Evolutionary conservation across 2,113 vertebrate genomes (phyloP).

Genomic region (Hippocampus zosterae): DNA sequence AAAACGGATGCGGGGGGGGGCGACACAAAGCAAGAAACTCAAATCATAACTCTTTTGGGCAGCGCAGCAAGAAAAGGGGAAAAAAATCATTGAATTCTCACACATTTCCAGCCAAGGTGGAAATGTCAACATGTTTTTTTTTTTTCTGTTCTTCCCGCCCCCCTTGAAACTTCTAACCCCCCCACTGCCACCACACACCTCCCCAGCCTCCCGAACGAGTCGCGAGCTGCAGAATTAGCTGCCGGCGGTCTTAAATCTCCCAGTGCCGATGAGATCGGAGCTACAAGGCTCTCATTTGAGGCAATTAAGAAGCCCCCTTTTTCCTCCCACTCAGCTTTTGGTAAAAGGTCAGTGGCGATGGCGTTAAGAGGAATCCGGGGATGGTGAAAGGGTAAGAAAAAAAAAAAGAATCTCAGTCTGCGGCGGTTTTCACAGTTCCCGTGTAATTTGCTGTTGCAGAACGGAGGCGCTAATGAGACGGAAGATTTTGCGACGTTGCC

Average conservation of each 20-base stretch:
- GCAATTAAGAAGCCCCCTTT: slow-evolving; percentile 41
- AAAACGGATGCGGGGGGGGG: no score
- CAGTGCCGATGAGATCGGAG: slow-evolving; percentile 39
- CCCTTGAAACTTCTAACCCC: no score
- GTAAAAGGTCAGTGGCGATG: slow-evolving; percentile 37
- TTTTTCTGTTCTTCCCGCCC: not conserved
- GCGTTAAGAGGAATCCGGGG: not conserved
- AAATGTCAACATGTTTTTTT: not conserved
- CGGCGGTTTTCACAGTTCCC: slow-evolving; percentile 22
- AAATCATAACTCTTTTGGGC: not conserved
- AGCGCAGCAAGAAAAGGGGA: not conserved
- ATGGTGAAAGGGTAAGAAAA: not conserved
- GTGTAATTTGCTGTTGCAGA: slow-evolving; percentile 20
- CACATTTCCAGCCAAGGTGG: not conserved
- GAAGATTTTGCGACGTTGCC: no score
- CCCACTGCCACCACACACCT: not conserved
- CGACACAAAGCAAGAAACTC: not conserved
- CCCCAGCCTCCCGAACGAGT: slow-evolving; percentile 2
- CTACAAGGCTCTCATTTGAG: slow-evolving; percentile 33
- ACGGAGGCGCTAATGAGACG: slow-evolving; percentile 34
- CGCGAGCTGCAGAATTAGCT: slow-evolving; percentile 15
- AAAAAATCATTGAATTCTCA: not conserved
- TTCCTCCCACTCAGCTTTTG: slow-evolving; percentile 9
- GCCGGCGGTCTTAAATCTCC: slow-evolving; percentile 26
- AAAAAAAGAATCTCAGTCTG: not conserved